These are phyloP conservation scores for Cranoglanis bouderius DNA, from an alignment of 2,113 vertebrate genomes.

Conservation along the genomic window DNA sequence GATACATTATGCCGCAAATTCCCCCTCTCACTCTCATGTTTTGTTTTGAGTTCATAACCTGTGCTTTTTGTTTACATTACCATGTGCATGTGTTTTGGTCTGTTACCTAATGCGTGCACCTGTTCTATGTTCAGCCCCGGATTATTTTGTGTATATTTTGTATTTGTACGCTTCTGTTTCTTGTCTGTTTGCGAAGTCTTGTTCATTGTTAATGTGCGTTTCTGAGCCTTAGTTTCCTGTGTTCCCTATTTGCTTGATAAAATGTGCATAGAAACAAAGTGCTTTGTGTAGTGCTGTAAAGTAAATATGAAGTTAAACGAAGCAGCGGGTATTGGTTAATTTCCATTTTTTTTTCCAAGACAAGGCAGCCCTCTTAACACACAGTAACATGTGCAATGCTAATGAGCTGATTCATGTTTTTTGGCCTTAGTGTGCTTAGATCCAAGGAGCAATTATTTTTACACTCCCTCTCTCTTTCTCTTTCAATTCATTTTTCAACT, in stretches of 20 bases:
- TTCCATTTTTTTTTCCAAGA: not conserved
- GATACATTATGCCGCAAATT: not conserved
- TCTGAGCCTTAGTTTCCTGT: not conserved
- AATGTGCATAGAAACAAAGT: not conserved
- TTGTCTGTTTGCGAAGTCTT: not conserved
- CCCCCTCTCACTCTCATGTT: not conserved
- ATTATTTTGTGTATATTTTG: not conserved
- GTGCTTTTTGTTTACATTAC: not conserved
- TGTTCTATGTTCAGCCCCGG: not conserved
- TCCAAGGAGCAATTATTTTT: not conserved
- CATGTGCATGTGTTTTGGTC: not conserved
- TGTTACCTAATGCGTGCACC: not conserved
- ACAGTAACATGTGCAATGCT: not conserved
- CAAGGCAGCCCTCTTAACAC: not conserved
- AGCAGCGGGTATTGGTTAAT: not conserved
- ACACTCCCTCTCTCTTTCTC: not conserved
- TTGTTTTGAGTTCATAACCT: not conserved
- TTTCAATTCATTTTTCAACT: not conserved
- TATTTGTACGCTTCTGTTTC: not conserved
- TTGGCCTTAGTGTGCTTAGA: not conserved
- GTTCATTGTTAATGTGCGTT: not conserved
- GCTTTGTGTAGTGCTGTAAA: not conserved
- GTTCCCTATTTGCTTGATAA: not conserved
- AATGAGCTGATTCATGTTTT: constrained; percentile 11
- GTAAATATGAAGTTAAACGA: not conserved